These are phyloP conservation scores for Strigamia maritima DNA, from an alignment of 2,888 invertebrate species.

Conservation along the genomic window DNA sequence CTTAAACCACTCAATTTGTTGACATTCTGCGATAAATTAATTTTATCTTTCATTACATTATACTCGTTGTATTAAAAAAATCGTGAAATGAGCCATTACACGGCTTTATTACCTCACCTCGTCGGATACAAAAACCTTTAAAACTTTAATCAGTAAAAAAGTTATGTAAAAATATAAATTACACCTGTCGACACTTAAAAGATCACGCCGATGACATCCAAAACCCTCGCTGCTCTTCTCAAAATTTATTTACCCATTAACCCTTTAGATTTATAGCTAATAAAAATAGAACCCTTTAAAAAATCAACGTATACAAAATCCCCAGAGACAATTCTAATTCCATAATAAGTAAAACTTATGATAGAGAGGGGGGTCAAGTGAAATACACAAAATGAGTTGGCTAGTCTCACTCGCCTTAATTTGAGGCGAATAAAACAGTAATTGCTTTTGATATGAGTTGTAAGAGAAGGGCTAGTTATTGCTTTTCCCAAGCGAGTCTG, in stretches of 20 bases:
- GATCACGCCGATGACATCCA: neutral
- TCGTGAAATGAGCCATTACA: neutral
- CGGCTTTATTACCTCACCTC: neutral
- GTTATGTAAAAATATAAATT: neutral
- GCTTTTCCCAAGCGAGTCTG: slow-evolving; percentile 24
- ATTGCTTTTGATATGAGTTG: slow-evolving; percentile 29
- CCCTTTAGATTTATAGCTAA: slow-evolving; percentile 11
- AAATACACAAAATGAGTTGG: slow-evolving; percentile 1
- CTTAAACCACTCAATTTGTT: neutral
- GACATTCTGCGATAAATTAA: neutral
- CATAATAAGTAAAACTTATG: neutral
- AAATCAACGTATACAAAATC: neutral
- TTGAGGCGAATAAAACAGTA: slow-evolving; percentile 18
- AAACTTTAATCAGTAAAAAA: neutral
- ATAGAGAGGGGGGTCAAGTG: neutral
- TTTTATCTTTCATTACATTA: neutral
- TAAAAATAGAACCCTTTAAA: neutral
- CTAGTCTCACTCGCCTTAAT: neutral
- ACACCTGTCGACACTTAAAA: slow-evolving; percentile 10
- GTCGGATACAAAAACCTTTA: neutral
- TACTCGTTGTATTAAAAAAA: neutral
- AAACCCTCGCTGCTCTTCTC: neutral
- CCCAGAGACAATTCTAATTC: neutral
- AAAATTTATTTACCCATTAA: slow-evolving; percentile 20
- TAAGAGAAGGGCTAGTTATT: slow-evolving; percentile 24